Evolutionary conservation across 2,113 vertebrate genomes (phyloP).

Genomic region (Zosterops japonicus): DNA sequence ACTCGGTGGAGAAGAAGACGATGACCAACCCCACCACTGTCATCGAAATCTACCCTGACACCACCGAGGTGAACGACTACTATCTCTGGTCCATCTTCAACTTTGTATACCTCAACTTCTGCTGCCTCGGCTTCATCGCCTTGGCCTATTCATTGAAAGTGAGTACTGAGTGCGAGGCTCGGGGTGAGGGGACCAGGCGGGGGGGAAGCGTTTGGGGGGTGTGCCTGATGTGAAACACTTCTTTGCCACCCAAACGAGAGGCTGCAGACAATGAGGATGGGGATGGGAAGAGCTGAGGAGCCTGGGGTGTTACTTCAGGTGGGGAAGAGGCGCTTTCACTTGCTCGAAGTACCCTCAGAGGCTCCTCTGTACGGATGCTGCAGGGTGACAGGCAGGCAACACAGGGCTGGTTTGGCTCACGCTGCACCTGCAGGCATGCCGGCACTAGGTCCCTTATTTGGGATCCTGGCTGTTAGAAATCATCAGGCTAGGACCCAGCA

Average conservation of each 20-base stretch:
- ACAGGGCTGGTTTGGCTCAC: neutral
- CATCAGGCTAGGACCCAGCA: neutral
- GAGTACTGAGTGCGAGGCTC: neutral
- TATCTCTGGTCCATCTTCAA: slow-evolving; percentile 87
- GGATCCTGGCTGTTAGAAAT: neutral
- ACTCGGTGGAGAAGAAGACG: slow-evolving; percentile 76
- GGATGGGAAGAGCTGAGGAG: neutral
- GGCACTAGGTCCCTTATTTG: neutral
- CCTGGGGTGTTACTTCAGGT: neutral
- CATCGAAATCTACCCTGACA: slow-evolving; percentile 79
- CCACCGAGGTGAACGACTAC: slow-evolving; percentile 81
- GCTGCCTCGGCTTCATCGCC: slow-evolving; percentile 83
- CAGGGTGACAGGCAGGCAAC: neutral
- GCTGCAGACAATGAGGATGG: neutral
- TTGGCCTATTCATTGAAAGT: slow-evolving; percentile 84
- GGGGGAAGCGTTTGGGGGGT: rapidly evolving
- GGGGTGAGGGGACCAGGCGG: neutral
- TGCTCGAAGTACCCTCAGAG: neutral
- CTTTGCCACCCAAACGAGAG: neutral
- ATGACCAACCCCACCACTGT: slow-evolving; percentile 76
- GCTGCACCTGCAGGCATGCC: neutral
- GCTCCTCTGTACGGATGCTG: rapidly evolving
- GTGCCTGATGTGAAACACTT: neutral
- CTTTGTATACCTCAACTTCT: slow-evolving; percentile 87
- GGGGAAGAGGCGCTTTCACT: neutral